A percentile compares a stretch with the other conserved stretches of the same genome.
These are phyloP conservation scores for Ceryle rudis DNA, from an alignment of 2,797 vertebrate genomes.

Conservation along the genomic window DNA sequence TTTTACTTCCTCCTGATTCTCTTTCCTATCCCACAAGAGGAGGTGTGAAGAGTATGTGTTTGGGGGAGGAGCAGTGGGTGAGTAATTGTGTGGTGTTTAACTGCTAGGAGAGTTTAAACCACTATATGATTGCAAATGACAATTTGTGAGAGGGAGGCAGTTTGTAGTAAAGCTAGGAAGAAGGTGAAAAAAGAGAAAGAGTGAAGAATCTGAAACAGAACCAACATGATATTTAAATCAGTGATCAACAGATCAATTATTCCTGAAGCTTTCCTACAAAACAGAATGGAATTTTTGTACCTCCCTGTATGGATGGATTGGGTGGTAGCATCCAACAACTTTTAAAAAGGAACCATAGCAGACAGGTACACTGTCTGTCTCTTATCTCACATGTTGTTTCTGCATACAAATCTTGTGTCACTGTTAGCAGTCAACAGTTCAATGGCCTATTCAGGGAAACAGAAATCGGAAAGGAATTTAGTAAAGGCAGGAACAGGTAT, in stretches of 20 bases:
- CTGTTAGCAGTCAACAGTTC: constrained; percentile 35
- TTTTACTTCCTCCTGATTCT: no score
- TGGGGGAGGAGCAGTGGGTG: no score
- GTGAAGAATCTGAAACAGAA: constrained; percentile 15
- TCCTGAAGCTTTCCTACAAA: constrained; percentile 44
- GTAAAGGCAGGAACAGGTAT: constrained; percentile 19
- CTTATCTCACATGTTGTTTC: constrained; percentile 14
- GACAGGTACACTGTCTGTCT: neutral
- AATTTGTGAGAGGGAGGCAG: neutral
- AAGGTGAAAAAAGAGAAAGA: neutral
- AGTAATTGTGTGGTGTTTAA: no score
- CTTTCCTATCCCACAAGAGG: no score
- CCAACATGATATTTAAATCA: neutral
- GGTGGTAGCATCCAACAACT: neutral
- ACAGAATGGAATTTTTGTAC: constrained; percentile 26
- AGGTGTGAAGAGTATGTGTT: no score
- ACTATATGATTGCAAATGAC: neutral
- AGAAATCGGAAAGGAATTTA: constrained; percentile 52
- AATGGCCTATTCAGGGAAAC: constrained; percentile 30
- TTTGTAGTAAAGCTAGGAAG: neutral
- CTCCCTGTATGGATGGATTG: neutral
- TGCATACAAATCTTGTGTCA: constrained; percentile 37
- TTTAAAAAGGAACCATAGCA: neutral
- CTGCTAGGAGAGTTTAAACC: no score
- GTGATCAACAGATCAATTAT: neutral